phyloP scores from a whole-genome alignment of 2,797 vertebrate species.

The Syngnathus rostellatus region DNA sequence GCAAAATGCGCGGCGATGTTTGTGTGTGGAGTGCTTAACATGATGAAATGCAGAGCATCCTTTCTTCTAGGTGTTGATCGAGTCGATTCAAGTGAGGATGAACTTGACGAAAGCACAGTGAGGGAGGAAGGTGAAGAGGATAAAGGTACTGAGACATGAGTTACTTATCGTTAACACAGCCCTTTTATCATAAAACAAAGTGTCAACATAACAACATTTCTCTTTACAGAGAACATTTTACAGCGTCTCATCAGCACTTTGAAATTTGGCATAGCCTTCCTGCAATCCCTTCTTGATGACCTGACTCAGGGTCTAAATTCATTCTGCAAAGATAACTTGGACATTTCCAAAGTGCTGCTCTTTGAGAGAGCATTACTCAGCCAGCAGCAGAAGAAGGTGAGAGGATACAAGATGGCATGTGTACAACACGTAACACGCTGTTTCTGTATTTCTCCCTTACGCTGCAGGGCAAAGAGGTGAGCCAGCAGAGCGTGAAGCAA shows the following conservation, averaged over 20 bases:
- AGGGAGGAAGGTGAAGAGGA: conserved; percentile 48
- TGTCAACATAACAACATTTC: not conserved
- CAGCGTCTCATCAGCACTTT: conserved; percentile 49
- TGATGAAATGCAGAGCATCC: not conserved
- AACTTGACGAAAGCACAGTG: conserved; percentile 48
- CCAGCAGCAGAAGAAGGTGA: conserved; percentile 68
- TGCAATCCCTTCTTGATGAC: conserved; percentile 61
- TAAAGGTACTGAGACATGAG: conserved; percentile 42
- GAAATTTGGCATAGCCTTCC: conserved; percentile 59
- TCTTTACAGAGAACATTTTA: conserved; percentile 56
- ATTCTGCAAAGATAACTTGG: conserved; percentile 60
- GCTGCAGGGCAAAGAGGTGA: conserved; percentile 66
- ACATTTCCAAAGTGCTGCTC: conserved; percentile 62
- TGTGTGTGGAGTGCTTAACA: not conserved
- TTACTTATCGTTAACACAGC: too few relatives aligned
- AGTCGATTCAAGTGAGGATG: conserved; percentile 64
- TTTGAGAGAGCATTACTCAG: conserved; percentile 57
- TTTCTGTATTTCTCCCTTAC: not conserved
- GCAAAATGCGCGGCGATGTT: too few relatives aligned
- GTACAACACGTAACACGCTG: not conserved
- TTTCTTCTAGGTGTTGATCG: conserved; percentile 53
- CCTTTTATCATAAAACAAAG: too few relatives aligned
- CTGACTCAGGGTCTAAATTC: conserved; percentile 52
- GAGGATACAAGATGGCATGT: not conserved
- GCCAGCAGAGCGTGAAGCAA: conserved; percentile 64